Percentiles rank a stretch among this genome's conserved stretches.
Evolutionary conservation across 1,140 invertebrate genomes (phyloP).

Genomic region (Apocrypta bakeri): DNA sequence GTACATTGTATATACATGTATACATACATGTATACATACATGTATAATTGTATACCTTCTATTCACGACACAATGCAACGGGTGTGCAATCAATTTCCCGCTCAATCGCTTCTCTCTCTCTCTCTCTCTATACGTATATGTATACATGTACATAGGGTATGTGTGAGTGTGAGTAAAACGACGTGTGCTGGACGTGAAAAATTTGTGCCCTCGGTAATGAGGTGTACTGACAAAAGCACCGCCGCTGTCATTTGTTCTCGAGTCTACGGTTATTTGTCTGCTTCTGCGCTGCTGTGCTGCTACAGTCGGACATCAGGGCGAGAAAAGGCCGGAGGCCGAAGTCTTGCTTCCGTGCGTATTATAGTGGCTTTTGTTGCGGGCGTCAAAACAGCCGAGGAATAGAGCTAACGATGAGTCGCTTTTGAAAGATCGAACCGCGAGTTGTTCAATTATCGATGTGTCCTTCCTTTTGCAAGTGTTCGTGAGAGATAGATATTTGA

Average conservation of each 20-base stretch:
- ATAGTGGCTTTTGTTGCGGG: constrained; percentile 63
- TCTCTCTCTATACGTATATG: background rate
- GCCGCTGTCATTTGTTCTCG: constrained; percentile 72
- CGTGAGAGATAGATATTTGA: background rate
- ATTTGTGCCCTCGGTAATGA: constrained; percentile 70
- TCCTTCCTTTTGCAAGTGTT: constrained; percentile 29
- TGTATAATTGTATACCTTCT: background rate
- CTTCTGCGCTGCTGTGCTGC: background rate
- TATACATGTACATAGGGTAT: background rate
- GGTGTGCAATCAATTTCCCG: constrained; percentile 41
- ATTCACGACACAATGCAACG: background rate
- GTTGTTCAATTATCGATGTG: constrained; percentile 46
- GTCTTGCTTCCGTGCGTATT: constrained; percentile 34
- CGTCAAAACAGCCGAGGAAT: constrained; percentile 69
- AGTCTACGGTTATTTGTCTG: constrained; percentile 71
- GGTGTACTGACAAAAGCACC: constrained; percentile 59
- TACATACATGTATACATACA: background rate
- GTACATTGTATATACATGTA: background rate
- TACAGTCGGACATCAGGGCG: background rate
- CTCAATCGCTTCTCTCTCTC: constrained; percentile 4
- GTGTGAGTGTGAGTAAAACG: background rate
- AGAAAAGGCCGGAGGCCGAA: background rate
- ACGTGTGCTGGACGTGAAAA: constrained; percentile 66
- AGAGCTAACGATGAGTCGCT: constrained; percentile 46
- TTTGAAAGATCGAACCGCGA: constrained; percentile 25